Evolutionary conservation across 2,888 invertebrate species (phyloP), one percentile per base, ranked within the genome.

Genomic region (Zhuqinia jingwanae): DNA sequence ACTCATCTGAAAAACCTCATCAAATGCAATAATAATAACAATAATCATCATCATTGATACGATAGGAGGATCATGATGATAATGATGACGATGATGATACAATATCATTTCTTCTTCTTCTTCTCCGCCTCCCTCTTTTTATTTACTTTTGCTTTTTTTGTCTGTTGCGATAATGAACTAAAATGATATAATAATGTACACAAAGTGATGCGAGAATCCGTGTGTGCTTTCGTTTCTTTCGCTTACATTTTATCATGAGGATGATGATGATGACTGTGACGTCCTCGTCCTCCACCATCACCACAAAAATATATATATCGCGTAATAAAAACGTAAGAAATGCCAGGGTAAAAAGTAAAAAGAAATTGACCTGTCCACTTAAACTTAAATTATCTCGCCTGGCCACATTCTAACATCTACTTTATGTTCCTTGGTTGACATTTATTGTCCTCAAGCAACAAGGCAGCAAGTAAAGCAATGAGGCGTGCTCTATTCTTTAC

Each of bases 381-480:
- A 85, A 85, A 80, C 85, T 75, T 85, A 85, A 85, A 85, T 85
- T 85, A 85, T 85, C 85, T 85, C 85, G 85, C 85, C 75, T 65
- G 79, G 79, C 65, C 80, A 85, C 85, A 85, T 85, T 85, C 85
- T 85, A 80, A 80, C 85, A 85, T 60, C 85, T 78, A 78, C 75
- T 85, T 85, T 85, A 85, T 75, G 85, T 36, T 60, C 45, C 30
- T 20, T 42, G 63, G 85, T 80, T 85, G 85, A 85, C 85, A 85
- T 85, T 80, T 80, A 85, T 79, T 85, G 85, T 80, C 75, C 75
- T 70, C 45, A 85, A 85, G 85, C 79, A 75, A 60, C 42, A 30
- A 56, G 42, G 22, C 17, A 45, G 45, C 42, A 5, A 50, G 15
- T 13, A 68, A 65, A 65, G 11, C 65, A 65, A 42, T 15, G 53